These are phyloP conservation scores for Pheosia gnoma DNA, from an alignment of 2,888 invertebrate genomes.

Conservation along the genomic window DNA sequence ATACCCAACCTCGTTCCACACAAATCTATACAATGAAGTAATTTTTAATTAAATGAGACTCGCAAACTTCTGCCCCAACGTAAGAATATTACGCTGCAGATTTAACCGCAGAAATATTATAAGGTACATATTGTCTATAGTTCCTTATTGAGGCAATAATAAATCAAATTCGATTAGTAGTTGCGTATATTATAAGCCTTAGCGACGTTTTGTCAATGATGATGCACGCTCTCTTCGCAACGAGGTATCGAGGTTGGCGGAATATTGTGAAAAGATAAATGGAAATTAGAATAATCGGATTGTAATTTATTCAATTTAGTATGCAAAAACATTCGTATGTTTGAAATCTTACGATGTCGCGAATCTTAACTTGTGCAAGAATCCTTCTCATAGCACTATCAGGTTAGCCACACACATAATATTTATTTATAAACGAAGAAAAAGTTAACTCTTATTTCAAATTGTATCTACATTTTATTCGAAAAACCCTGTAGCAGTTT, in stretches of 20 bases:
- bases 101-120: neutral
- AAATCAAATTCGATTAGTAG: neutral
- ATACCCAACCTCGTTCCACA: neutral
- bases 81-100: neutral
- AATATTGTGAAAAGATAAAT: conserved; percentile 6
- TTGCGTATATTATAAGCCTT: conserved; percentile 4
- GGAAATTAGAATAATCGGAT: conserved; percentile 4
- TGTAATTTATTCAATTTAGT: conserved; percentile 8
- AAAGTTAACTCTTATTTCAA: no score
- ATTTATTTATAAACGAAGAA: no score
- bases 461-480: no score
- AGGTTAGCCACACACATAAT: no score
- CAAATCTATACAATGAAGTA: neutral
- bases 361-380: neutral
- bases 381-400: neutral
- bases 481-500: no score
- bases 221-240: conserved; percentile 17
- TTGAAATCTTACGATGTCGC: neutral
- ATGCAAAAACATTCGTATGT: neutral
- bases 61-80: neutral
- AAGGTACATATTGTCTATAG: neutral
- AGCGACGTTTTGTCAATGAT: conserved; percentile 13
- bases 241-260: conserved; percentile 1
- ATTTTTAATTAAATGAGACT: neutral
- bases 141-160: neutral